Percentiles rank a stretch among this genome's conserved stretches.
phyloP scores from a whole-genome alignment of 2,113 vertebrate genomes.

The Prunella fulvescens region DNA sequence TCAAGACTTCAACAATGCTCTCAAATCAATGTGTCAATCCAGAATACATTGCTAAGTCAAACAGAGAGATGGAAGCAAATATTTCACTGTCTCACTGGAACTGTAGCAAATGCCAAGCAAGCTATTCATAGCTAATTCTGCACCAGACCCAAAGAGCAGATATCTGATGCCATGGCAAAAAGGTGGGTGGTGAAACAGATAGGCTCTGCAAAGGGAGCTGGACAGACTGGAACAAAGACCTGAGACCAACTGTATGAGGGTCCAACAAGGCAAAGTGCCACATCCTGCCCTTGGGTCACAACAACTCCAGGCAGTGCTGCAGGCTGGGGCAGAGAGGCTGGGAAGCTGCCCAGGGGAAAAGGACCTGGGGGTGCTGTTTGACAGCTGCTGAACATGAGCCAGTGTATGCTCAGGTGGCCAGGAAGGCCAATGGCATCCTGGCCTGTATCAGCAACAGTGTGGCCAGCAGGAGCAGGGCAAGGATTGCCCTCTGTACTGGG shows the following conservation, averaged over 20 bases:
- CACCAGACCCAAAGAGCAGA: background rate
- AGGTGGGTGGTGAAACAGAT: background rate
- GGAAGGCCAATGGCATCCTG: background rate
- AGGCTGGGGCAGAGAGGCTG: background rate
- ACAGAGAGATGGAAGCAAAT: background rate
- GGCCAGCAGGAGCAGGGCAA: background rate
- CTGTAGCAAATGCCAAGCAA: background rate
- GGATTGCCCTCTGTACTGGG: fast-evolving
- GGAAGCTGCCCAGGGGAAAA: background rate
- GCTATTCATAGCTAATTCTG: background rate
- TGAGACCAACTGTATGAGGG: background rate
- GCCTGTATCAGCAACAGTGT: background rate
- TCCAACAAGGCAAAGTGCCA: background rate
- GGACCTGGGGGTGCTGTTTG: fast-evolving
- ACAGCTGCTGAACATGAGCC: background rate
- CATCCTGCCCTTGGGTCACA: background rate
- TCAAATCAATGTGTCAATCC: background rate
- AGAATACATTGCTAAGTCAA: background rate
- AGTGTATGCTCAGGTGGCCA: fast-evolving
- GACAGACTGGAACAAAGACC: background rate
- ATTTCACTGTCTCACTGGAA: background rate
- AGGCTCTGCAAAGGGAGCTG: background rate
- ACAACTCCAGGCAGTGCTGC: background rate
- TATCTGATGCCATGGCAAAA: background rate
- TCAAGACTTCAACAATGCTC: background rate